phyloP scores from a whole-genome alignment of 1,140 invertebrate species.

The Agrilus planipennis region DNA sequence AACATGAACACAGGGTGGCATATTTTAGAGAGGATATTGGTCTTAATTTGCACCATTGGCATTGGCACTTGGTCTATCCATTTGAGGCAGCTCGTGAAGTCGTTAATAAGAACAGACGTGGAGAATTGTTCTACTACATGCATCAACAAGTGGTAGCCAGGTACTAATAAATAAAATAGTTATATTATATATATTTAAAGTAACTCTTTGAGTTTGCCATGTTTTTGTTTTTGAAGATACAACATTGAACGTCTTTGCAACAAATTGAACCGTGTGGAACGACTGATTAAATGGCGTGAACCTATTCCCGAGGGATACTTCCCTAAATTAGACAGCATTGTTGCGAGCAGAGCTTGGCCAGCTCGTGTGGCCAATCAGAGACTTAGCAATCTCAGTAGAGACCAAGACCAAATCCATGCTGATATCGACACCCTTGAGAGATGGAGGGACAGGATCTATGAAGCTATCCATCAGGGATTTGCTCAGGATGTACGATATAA shows the following conservation, averaged over 20 bases:
- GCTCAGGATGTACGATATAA: conserved; percentile 44
- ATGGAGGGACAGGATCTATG: conserved; percentile 62
- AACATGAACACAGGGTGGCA: conserved; percentile 60
- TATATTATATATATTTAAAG: background rate
- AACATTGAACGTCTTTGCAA: conserved; percentile 55
- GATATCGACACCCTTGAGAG: conserved; percentile 58
- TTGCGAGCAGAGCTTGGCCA: conserved; percentile 50
- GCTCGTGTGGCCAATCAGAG: conserved; percentile 44
- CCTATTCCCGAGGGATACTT: conserved; percentile 57
- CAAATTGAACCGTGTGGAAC: conserved; percentile 40
- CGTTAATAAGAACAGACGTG: conserved; percentile 53
- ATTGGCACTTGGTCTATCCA: conserved; percentile 69
- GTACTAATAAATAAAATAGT: conserved; percentile 24
- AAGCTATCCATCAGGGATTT: conserved; percentile 58
- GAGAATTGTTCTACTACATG: conserved; percentile 66
- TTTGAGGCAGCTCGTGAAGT: conserved; percentile 43
- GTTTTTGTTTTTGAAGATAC: conserved; percentile 45
- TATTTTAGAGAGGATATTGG: conserved; percentile 65
- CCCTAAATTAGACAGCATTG: conserved; percentile 53
- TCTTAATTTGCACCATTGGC: conserved; percentile 69
- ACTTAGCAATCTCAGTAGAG: conserved; percentile 51
- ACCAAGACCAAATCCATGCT: conserved; percentile 49
- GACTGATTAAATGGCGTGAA: conserved; percentile 46
- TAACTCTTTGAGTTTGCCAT: background rate
- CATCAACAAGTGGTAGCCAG: conserved; percentile 56